These are phyloP conservation scores for Cheilosia vulpina DNA, from an alignment of 2,888 invertebrate genomes.

Conservation along the genomic window DNA sequence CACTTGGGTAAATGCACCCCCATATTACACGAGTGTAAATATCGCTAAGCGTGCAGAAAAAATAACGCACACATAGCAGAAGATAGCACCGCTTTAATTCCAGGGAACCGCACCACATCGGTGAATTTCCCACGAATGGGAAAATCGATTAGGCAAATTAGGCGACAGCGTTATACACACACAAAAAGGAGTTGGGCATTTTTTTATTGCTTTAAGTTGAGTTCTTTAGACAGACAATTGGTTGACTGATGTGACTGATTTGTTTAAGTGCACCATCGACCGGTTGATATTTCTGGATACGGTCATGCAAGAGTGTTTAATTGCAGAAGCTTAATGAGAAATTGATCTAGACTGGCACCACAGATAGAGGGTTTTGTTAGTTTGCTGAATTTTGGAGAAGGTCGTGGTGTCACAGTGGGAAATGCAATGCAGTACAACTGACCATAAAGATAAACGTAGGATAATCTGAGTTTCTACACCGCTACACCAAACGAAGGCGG, in stretches of 20 bases:
- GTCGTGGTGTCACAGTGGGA: no score
- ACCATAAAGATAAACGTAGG: no score
- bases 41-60: slow-evolving; percentile 19
- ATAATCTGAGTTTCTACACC: no score
- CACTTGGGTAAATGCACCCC: slow-evolving; percentile 15
- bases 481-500: no score
- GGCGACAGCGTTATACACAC: slow-evolving; percentile 31
- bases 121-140: slow-evolving; percentile 51
- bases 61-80: neutral
- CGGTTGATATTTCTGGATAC: neutral
- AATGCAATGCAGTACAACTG: no score
- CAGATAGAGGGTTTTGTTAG: no score
- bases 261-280: slow-evolving; percentile 35
- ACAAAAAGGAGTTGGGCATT: slow-evolving; percentile 20
- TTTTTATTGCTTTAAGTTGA: slow-evolving; percentile 27
- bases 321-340: no score
- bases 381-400: no score
- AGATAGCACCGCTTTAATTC: neutral
- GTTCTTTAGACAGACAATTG: slow-evolving; percentile 45
- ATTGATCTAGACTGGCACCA: no score
- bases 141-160: slow-evolving; percentile 71
- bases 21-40: slow-evolving; percentile 13
- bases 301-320: no score
- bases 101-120: slow-evolving; percentile 3
- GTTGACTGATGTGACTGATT: slow-evolving; percentile 62